Evolutionary conservation across 2,888 invertebrate species (phyloP).

Genomic region (Lymantria dispar): DNA sequence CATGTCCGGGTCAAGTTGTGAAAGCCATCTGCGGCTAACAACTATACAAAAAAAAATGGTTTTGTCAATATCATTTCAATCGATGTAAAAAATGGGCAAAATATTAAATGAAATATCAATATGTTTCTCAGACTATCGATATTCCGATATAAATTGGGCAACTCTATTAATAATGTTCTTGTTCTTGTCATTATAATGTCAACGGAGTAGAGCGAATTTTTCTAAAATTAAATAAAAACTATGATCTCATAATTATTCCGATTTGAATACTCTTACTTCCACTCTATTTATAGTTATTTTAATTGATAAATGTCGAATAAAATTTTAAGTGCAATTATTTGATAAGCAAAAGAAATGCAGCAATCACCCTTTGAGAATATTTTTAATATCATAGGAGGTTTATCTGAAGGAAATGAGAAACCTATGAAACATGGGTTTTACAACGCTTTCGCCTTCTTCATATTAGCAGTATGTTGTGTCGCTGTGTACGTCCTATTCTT

Average conservation of each 20-base stretch:
- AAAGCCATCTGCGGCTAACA: no score
- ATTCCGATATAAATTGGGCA: no score
- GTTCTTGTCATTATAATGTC: no score
- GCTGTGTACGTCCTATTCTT: conserved; percentile 91
- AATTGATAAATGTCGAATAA: conserved; percentile 3
- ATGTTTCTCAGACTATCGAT: no score
- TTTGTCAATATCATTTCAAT: no score
- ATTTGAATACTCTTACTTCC: conserved; percentile 12
- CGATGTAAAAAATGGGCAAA: no score
- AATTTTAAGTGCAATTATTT: conserved; percentile 4
- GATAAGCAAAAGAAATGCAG: conserved; percentile 52
- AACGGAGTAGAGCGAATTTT: conserved; percentile 13
- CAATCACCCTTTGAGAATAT: conserved; percentile 86
- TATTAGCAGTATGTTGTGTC: conserved; percentile 85
- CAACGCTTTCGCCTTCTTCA: conserved; percentile 91
- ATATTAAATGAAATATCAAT: no score
- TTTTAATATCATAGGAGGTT: conserved; percentile 85
- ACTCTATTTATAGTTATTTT: conserved; percentile 14
- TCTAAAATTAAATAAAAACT: conserved; percentile 41
- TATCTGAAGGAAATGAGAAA: conserved; percentile 91
- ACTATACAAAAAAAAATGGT: no score
- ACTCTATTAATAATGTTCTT: no score
- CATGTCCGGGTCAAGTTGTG: no score
- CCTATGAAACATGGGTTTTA: conserved; percentile 96
- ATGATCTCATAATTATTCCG: conserved; percentile 50